phyloP scores from a whole-genome alignment of 2,888 invertebrate species.

The Notodonta dromedarius region DNA sequence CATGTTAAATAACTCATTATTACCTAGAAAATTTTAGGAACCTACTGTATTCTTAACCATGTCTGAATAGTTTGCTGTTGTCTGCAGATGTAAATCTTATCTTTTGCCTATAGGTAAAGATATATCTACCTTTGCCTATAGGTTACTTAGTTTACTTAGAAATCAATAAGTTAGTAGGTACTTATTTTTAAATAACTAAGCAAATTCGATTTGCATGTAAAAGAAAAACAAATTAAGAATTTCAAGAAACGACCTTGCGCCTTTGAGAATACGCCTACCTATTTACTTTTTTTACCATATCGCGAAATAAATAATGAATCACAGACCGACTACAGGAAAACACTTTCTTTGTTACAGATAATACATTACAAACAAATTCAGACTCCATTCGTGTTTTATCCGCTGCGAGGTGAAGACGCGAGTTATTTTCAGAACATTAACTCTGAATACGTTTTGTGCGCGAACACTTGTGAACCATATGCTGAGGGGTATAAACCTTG shows the following conservation, averaged over 20 bases:
- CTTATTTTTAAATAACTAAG: too few species aligned
- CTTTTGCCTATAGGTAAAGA: too few species aligned
- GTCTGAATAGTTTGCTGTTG: too few species aligned
- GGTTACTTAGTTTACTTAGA: too few species aligned
- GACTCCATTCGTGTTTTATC: conserved; percentile 33
- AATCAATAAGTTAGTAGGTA: too few species aligned
- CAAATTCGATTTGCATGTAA: too few species aligned
- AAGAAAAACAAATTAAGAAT: too few species aligned
- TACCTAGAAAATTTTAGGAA: too few species aligned
- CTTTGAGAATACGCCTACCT: background rate
- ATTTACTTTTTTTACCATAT: background rate
- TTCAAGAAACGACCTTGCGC: background rate
- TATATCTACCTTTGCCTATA: too few species aligned
- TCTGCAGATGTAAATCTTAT: too few species aligned
- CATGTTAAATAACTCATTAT: background rate
- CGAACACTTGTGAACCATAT: conserved; percentile 12
- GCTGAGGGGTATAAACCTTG: conserved; percentile 7
- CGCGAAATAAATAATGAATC: conserved; percentile 2
- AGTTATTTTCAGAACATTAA: conserved; percentile 30
- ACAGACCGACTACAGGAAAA: conserved; percentile 17
- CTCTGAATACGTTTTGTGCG: conserved; percentile 21
- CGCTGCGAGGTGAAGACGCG: conserved; percentile 38
- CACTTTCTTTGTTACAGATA: conserved; percentile 44
- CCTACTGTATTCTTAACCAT: too few species aligned
- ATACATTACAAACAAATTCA: conserved; percentile 21